A percentile compares a stretch with the other conserved stretches of the same genome.
These are phyloP conservation scores for Slavum lentiscoides DNA, from an alignment of 2,888 invertebrate genomes.

Conservation along the genomic window DNA sequence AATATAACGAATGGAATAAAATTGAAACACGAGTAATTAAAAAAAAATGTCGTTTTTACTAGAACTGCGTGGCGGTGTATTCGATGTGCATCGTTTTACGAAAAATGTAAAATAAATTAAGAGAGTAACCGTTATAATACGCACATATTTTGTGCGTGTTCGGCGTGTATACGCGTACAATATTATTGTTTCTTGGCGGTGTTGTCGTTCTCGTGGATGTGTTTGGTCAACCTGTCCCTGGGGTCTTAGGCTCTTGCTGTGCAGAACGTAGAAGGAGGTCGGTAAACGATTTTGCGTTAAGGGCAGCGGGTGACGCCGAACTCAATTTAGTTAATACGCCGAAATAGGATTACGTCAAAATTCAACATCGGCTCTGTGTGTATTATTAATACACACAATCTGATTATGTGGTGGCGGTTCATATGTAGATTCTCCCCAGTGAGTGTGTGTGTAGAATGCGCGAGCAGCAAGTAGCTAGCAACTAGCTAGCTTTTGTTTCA, in stretches of 20 bases:
- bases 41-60: neutral
- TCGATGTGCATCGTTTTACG: too few species aligned
- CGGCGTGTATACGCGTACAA: too few species aligned
- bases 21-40: neutral
- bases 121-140: too few species aligned
- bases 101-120: too few species aligned
- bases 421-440: constrained; percentile 36
- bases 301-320: neutral
- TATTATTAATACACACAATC: constrained; percentile 9
- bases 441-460: constrained; percentile 9
- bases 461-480: neutral
- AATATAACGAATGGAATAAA: too few species aligned
- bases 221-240: neutral
- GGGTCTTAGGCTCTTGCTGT: neutral
- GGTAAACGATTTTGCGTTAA: constrained; percentile 28
- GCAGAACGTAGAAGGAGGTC: neutral
- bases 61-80: too few species aligned
- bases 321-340: constrained; percentile 52
- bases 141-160: too few species aligned
- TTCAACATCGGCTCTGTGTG: constrained; percentile 13
- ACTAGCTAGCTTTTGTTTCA: constrained; percentile 41
- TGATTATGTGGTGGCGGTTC: constrained; percentile 18
- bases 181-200: too few species aligned
- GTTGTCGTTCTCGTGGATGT: too few species aligned
- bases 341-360: constrained; percentile 52